These are phyloP conservation scores for Lepus timidus DNA, from an alignment of 2,113 vertebrate species.

Conservation along the genomic window DNA sequence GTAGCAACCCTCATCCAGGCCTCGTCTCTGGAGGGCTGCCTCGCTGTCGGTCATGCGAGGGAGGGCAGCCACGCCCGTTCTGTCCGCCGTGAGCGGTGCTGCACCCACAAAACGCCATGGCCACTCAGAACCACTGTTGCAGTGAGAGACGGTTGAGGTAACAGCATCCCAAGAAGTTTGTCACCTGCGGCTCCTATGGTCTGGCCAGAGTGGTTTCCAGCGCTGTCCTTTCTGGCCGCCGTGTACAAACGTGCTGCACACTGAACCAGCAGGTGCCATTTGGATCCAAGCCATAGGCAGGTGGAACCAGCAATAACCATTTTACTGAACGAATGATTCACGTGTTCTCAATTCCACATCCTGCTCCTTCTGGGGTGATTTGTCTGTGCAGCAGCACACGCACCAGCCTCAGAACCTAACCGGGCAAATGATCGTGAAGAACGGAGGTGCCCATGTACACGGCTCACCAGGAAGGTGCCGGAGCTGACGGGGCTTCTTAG, in stretches of 20 bases:
- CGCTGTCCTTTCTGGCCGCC: not conserved
- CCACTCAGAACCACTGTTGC: not conserved
- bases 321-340: not conserved
- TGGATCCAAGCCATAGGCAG: not conserved
- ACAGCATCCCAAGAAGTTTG: not conserved
- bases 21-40: not conserved
- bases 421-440: not conserved
- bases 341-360: not conserved
- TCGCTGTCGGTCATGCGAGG: not conserved
- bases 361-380: not conserved
- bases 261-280: not conserved
- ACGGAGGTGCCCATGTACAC: not conserved
- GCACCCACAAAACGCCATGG: not conserved
- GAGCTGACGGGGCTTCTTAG: not conserved
- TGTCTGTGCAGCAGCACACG: not conserved
- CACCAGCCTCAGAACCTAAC: not conserved
- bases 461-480: not conserved
- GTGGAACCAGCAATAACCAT: not conserved
- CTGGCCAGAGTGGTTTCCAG: not conserved
- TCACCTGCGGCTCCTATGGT: not conserved
- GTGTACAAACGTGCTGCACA: not conserved
- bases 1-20: no score
- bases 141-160: not conserved
- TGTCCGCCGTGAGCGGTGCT: not conserved
- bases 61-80: no score